Evolutionary conservation across 1,140 invertebrate species (phyloP), one percentile per base, ranked within the genome.

Genomic region (Lordiphosa mommai): DNA sequence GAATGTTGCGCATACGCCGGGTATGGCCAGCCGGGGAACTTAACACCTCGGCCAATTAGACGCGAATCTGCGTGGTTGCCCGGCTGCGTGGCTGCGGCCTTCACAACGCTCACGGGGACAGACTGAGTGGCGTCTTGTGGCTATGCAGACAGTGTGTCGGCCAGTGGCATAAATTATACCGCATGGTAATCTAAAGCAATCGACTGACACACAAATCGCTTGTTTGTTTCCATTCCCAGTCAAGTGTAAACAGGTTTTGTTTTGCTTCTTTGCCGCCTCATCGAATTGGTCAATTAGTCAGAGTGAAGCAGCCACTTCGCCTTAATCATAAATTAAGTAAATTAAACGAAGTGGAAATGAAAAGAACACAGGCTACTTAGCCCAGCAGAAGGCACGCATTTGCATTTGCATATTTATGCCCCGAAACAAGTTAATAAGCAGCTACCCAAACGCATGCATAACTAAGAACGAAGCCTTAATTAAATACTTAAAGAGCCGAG

Each of bases 381-480:
- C 14, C 46, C 32, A 34, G 41, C 41, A 49, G 53, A 56, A 40
- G 51, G 51, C 70, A 72, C 69, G 37, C 57, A 57, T 27, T 43
- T 55, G 41, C 58, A 73, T 79, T 73, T 80, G 52, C 74, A 80
- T 80, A 80, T 80, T 80, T 36, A 82, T 82, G 38, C 37, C 23
- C 12, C 20, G 76, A 82, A 80, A 80, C 76, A 80, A 80, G 76
- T 80, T 80, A 80, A 80, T 80, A 80, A 80, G 61, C 76, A 71
- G 66, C 65, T 41, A 33, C 32, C 48, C 65, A 51, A 71, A 43
- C 69, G 64, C 69, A 73, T 79, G 69, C 74, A 79, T 79, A 79
- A 79, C 55, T 72, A 79, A 58, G 61, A 51, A 59, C 63, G 59
- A 20, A 61, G 65, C 58, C 61, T 16, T 49, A 34, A 80, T 80